phyloP scores from a whole-genome alignment of 2,888 invertebrate species.

The Nomada hirtipes region DNA sequence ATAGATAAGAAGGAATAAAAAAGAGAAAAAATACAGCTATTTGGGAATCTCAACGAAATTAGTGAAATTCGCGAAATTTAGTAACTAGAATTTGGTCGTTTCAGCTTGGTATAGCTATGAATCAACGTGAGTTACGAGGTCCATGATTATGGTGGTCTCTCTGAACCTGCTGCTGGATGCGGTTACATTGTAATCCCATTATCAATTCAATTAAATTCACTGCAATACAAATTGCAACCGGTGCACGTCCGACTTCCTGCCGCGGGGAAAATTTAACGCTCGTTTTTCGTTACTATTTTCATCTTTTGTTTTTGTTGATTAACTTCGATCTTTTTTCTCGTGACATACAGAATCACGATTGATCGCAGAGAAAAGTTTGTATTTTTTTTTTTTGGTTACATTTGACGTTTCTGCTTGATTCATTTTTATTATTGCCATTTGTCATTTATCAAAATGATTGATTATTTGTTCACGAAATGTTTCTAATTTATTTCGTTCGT shows the following conservation, averaged over 20 bases:
- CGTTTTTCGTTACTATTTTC: background rate
- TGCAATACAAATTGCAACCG: slow-evolving; percentile 40
- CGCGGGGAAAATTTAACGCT: slow-evolving; percentile 7
- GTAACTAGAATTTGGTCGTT: slow-evolving; percentile 46
- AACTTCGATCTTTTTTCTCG: background rate
- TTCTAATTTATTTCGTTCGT: too few relatives aligned
- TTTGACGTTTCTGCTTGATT: too few relatives aligned
- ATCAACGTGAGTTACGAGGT: slow-evolving; percentile 59
- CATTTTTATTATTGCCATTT: too few relatives aligned
- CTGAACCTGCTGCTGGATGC: slow-evolving; percentile 35
- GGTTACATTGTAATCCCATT: slow-evolving; percentile 57
- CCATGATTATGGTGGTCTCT: slow-evolving; percentile 52
- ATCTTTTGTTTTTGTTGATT: background rate
- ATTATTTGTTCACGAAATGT: too few relatives aligned
- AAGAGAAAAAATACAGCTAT: background rate
- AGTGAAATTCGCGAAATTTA: slow-evolving; percentile 48
- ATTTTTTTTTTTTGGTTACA: too few relatives aligned
- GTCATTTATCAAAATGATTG: too few relatives aligned
- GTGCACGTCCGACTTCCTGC: slow-evolving; percentile 14
- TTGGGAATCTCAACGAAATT: background rate
- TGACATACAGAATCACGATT: too few relatives aligned
- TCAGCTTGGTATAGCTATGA: slow-evolving; percentile 31
- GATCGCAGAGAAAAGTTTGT: too few relatives aligned
- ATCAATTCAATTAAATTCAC: slow-evolving; percentile 57
- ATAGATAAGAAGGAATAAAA: slow-evolving; percentile 4